phyloP scores from a whole-genome alignment of 2,888 invertebrate genomes.

The Synergus laeviventris region DNA sequence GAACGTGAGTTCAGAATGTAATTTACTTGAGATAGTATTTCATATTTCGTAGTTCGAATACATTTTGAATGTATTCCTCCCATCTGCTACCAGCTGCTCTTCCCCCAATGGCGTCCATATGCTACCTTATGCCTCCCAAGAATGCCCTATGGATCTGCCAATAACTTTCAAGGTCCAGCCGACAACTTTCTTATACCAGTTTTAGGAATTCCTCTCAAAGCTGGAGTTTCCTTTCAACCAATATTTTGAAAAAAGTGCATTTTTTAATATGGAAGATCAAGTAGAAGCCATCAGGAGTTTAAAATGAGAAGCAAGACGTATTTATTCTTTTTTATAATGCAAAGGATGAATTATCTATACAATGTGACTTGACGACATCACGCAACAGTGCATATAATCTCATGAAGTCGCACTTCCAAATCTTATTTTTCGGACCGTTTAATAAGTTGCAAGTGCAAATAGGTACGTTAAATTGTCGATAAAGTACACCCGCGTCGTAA shows the following conservation, averaged over 20 bases:
- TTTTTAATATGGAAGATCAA: background rate
- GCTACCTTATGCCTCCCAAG: slow-evolving; percentile 17
- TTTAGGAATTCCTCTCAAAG: background rate
- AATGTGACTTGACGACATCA: slow-evolving; percentile 19
- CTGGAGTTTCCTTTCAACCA: background rate
- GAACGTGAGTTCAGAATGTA: slow-evolving; percentile 33
- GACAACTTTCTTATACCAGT: background rate
- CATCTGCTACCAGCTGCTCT: slow-evolving; percentile 35
- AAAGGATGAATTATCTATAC: background rate
- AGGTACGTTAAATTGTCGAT: slow-evolving; percentile 15
- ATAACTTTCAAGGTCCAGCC: slow-evolving; percentile 35
- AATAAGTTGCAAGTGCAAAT: slow-evolving; percentile 17
- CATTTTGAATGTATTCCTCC: slow-evolving; percentile 25
- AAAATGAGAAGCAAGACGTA: too few relatives aligned
- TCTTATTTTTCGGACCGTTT: slow-evolving; percentile 15
- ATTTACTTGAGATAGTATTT: slow-evolving; percentile 37
- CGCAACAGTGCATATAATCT: background rate
- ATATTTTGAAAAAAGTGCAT: background rate
- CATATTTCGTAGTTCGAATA: slow-evolving; percentile 20
- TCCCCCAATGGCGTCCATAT: slow-evolving; percentile 25
- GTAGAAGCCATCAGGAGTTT: too few relatives aligned
- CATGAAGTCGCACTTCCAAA: slow-evolving; percentile 12
- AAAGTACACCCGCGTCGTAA: slow-evolving; percentile 32
- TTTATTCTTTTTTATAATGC: background rate
- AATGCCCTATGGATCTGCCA: slow-evolving; percentile 29